phyloP scores from a whole-genome alignment of 2,797 vertebrate species.

The Ibycter americanus region DNA sequence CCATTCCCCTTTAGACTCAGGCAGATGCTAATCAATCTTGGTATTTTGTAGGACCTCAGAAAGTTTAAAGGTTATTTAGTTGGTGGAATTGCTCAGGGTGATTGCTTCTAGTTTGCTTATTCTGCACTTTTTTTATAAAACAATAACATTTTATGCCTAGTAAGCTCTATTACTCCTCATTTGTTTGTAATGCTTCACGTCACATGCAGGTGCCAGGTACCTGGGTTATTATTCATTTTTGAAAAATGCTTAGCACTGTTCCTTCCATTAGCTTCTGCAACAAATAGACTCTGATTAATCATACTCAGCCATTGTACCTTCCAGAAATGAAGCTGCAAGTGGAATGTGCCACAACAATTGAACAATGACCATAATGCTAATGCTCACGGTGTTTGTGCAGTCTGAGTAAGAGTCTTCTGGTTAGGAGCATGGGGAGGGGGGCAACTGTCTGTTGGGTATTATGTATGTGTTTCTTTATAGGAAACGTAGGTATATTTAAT shows the following conservation, averaged over 20 bases:
- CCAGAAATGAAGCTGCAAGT: neutral
- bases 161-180: constrained; percentile 67
- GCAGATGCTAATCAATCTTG: constrained; percentile 60
- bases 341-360: neutral
- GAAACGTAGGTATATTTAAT: neutral
- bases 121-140: constrained; percentile 40
- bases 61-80: constrained; percentile 63
- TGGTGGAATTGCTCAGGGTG: constrained; percentile 20
- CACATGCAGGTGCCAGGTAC: constrained; percentile 54
- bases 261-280: constrained; percentile 26
- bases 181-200: constrained; percentile 67
- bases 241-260: constrained; percentile 65
- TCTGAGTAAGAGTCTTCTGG: neutral
- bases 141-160: constrained; percentile 54
- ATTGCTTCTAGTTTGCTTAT: constrained; percentile 52
- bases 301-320: constrained; percentile 1
- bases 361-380: neutral
- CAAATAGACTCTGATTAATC: constrained; percentile 57
- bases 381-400: too few species aligned
- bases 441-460: neutral
- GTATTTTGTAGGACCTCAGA: constrained; percentile 25
- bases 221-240: constrained; percentile 61
- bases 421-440: too few species aligned
- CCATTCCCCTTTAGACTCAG: neutral
- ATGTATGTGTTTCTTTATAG: neutral